phyloP scores from a whole-genome alignment of 2,797 vertebrate species.

The Centropyge bicolor region DNA sequence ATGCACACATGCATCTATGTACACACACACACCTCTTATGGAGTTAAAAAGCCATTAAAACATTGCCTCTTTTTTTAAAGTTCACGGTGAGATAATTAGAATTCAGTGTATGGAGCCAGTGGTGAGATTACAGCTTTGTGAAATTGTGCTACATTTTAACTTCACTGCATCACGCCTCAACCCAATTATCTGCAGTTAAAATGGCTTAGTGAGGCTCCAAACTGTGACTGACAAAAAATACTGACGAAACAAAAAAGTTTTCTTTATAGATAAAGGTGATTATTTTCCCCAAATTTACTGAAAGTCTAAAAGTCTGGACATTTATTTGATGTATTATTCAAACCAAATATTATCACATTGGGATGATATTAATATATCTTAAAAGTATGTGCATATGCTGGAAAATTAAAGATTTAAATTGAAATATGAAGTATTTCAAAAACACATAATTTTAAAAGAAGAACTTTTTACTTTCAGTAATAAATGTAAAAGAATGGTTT shows the following conservation, averaged over 20 bases:
- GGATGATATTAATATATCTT: slow-evolving; percentile 11
- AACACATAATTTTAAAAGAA: slow-evolving; percentile 3
- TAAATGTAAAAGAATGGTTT: slow-evolving; percentile 38
- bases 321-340: slow-evolving; percentile 33
- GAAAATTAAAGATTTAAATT: slow-evolving; percentile 1
- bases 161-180: slow-evolving; percentile 76
- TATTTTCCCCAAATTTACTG: slow-evolving; percentile 18
- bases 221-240: slow-evolving; percentile 66
- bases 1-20: slow-evolving; percentile 9
- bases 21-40: slow-evolving; percentile 64
- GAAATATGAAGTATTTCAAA: neutral
- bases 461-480: slow-evolving; percentile 13
- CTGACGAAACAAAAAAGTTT: slow-evolving; percentile 53
- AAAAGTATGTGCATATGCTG: neutral
- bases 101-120: slow-evolving; percentile 80
- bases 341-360: slow-evolving; percentile 28
- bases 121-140: slow-evolving; percentile 78
- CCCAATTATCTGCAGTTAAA: slow-evolving; percentile 82
- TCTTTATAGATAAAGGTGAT: slow-evolving; percentile 51
- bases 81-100: slow-evolving; percentile 84
- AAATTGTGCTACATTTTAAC: slow-evolving; percentile 79
- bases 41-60: slow-evolving; percentile 79
- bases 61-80: slow-evolving; percentile 69
- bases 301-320: slow-evolving; percentile 31
- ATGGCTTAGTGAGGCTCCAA: slow-evolving; percentile 73